phyloP scores from a whole-genome alignment of 2,888 invertebrate genomes.

The Tubulanus polymorphus region DNA sequence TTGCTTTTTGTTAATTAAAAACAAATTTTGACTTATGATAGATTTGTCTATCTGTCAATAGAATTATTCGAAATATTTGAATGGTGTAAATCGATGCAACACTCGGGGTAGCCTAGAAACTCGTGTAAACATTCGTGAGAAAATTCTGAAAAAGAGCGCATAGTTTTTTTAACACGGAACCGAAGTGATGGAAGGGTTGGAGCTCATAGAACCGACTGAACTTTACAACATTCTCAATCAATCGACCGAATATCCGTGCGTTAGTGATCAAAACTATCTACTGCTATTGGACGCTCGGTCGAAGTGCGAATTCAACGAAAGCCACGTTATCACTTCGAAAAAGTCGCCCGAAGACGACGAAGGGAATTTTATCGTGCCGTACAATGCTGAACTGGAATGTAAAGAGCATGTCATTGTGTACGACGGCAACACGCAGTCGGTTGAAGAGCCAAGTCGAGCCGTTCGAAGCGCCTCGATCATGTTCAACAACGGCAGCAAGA shows the following conservation, averaged over 20 bases:
- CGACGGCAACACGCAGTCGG: constrained; percentile 44
- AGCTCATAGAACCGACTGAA: constrained; percentile 40
- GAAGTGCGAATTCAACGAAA: constrained; percentile 50
- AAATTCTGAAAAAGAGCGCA: too few species aligned
- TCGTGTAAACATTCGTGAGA: too few species aligned
- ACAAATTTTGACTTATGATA: too few species aligned
- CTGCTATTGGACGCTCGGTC: constrained; percentile 49
- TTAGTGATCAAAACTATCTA: constrained; percentile 44
- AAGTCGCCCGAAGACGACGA: constrained; percentile 41
- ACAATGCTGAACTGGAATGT: constrained; percentile 52
- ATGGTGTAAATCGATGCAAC: too few species aligned
- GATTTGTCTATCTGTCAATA: too few species aligned
- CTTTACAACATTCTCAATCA: constrained; percentile 51
- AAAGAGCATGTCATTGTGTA: constrained; percentile 51
- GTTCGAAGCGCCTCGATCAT: constrained; percentile 39
- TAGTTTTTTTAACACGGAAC: too few species aligned
- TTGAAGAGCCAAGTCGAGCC: constrained; percentile 41
- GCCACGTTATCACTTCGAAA: constrained; percentile 52
- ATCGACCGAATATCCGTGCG: constrained; percentile 33
- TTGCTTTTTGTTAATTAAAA: too few species aligned
- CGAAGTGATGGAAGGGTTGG: constrained; percentile 40
- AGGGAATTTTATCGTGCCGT: constrained; percentile 40
- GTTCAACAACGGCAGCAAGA: constrained; percentile 47
- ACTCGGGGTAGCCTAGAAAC: too few species aligned
- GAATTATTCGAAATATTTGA: too few species aligned